Evolutionary conservation across 2,888 invertebrate species (phyloP).

Genomic region (Cryptosula pallasiana): DNA sequence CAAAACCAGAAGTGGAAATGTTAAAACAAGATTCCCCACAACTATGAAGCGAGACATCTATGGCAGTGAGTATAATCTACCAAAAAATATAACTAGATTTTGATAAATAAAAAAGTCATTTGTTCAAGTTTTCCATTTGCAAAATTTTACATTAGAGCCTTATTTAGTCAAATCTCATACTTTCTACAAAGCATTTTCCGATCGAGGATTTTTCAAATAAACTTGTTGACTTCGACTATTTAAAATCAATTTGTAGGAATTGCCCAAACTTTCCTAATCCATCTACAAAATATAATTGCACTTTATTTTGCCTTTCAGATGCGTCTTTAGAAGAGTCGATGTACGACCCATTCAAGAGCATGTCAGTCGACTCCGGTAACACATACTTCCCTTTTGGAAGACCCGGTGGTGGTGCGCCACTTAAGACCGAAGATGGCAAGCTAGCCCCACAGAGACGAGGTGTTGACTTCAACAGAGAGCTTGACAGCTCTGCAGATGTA

Average conservation of each 20-base stretch:
- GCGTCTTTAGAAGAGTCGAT: background rate
- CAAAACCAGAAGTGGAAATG: conserved; percentile 31
- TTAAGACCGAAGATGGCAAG: conserved; percentile 31
- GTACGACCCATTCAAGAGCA: conserved; percentile 18
- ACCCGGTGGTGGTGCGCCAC: conserved; percentile 36
- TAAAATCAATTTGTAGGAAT: no score
- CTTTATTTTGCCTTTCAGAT: no score
- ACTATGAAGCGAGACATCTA: conserved; percentile 33
- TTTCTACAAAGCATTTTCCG: no score
- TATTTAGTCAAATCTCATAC: no score
- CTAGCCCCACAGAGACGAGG: conserved; percentile 23
- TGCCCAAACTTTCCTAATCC: no score
- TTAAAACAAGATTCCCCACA: conserved; percentile 32
- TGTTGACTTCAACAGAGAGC: background rate
- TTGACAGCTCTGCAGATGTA: conserved; percentile 8
- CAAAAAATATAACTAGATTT: no score
- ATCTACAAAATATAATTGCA: no score
- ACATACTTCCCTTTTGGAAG: conserved; percentile 24
- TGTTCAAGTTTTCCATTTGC: no score
- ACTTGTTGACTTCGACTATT: no score
- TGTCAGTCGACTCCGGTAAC: background rate
- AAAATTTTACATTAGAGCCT: no score
- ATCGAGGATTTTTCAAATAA: no score
- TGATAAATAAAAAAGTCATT: no score
- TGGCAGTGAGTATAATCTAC: conserved; percentile 34